Evolutionary conservation across 2,797 vertebrate genomes (phyloP).

Genomic region (Pitangus sulphuratus): DNA sequence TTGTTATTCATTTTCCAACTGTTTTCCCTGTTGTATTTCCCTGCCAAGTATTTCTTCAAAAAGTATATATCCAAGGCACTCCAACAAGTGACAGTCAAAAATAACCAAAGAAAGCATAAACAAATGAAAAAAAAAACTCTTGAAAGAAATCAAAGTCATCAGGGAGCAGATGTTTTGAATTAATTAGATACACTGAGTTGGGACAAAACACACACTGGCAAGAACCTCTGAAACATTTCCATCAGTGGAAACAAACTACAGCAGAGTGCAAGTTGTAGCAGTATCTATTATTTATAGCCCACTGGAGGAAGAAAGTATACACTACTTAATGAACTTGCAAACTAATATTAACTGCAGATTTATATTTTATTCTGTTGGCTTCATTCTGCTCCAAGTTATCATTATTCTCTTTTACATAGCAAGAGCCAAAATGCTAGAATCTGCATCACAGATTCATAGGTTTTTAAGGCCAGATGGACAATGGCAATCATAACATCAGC

Average conservation of each 20-base stretch:
- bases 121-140: conserved; percentile 46
- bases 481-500: neutral
- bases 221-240: conserved; percentile 15
- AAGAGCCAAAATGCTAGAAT: neutral
- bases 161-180: conserved; percentile 51
- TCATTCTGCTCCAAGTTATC: conserved; percentile 11
- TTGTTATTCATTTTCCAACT: conserved; percentile 1
- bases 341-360: conserved; percentile 55
- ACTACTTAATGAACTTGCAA: conserved; percentile 54
- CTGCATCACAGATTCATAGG: neutral
- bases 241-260: conserved; percentile 26
- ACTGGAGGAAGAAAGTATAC: conserved; percentile 49
- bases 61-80: conserved; percentile 47
- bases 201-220: conserved; percentile 10
- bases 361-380: conserved; percentile 42
- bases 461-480: conserved; percentile 53
- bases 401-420: neutral
- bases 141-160: conserved; percentile 45
- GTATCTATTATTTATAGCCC: conserved; percentile 56
- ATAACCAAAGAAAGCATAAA: conserved; percentile 55
- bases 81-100: conserved; percentile 48
- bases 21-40: neutral
- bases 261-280: neutral
- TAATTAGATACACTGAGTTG: conserved; percentile 34
- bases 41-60: conserved; percentile 57